These are phyloP conservation scores for Drosophila koepferae DNA, from an alignment of 2,888 invertebrate genomes.

Conservation along the genomic window DNA sequence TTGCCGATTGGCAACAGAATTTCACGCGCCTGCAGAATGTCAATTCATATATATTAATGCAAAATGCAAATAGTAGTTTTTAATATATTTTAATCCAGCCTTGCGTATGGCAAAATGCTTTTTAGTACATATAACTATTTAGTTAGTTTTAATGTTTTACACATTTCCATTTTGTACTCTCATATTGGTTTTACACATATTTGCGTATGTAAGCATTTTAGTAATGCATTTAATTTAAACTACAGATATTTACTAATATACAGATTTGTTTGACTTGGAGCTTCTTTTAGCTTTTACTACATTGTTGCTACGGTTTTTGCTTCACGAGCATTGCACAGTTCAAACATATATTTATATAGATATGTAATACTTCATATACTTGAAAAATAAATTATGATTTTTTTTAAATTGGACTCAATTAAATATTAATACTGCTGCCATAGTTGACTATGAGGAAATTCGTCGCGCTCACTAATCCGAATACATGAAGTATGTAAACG, in stretches of 20 bases:
- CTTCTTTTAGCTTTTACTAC: slow-evolving; percentile 31
- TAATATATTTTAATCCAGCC: slow-evolving; percentile 1
- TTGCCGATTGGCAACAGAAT: slow-evolving; percentile 48
- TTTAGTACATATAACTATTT: slow-evolving; percentile 8
- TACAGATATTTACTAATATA: neutral
- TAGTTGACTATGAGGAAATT: slow-evolving; percentile 39
- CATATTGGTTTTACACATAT: slow-evolving; percentile 13
- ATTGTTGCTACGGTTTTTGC: slow-evolving; percentile 29
- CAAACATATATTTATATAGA: slow-evolving; percentile 20
- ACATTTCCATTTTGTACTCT: slow-evolving; percentile 51
- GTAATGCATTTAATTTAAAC: slow-evolving; percentile 2
- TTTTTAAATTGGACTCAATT: slow-evolving; percentile 21
- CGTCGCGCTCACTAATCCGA: slow-evolving; percentile 48
- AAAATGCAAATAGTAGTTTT: slow-evolving; percentile 41
- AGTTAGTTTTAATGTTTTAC: slow-evolving; percentile 14
- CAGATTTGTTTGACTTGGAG: slow-evolving; percentile 29
- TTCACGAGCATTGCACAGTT: slow-evolving; percentile 58
- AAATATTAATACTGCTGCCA: slow-evolving; percentile 54
- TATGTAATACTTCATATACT: slow-evolving; percentile 5
- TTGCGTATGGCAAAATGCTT: neutral
- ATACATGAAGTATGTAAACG: slow-evolving; percentile 85
- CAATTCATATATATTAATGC: slow-evolving; percentile 75
- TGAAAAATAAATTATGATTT: slow-evolving; percentile 22
- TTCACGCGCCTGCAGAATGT: slow-evolving; percentile 81
- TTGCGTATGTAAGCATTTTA: slow-evolving; percentile 21